phyloP scores from a whole-genome alignment of 1,140 invertebrate species.

The Ptiloglossa arizonensis region DNA sequence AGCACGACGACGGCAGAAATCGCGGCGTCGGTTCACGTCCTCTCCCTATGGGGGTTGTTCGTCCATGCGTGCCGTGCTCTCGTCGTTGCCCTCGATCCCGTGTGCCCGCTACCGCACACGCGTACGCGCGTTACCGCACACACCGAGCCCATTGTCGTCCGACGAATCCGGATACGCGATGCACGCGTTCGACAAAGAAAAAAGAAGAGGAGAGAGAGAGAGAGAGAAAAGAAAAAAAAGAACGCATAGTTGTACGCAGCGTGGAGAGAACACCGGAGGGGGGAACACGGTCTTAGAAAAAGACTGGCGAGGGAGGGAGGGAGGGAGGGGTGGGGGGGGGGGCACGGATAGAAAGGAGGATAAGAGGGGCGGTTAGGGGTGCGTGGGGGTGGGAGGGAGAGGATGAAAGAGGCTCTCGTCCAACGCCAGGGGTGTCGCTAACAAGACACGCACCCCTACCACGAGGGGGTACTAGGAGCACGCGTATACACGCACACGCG shows the following conservation, averaged over 20 bases:
- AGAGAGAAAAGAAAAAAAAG: too few relatives aligned
- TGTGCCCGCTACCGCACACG: neutral
- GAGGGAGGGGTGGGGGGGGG: neutral
- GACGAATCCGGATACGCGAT: constrained; percentile 56
- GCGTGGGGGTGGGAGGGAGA: constrained; percentile 1
- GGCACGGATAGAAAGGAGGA: constrained; percentile 34
- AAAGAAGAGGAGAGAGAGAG: too few relatives aligned
- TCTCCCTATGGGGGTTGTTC: constrained; percentile 51
- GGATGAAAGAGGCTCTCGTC: constrained; percentile 79
- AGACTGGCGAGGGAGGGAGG: neutral
- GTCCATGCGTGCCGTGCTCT: constrained; percentile 47
- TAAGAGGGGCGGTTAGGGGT: constrained; percentile 11
- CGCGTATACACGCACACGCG: constrained; percentile 28
- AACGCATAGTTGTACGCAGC: constrained; percentile 14
- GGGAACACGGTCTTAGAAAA: constrained; percentile 33
- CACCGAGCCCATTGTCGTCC: constrained; percentile 25
- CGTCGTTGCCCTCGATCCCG: constrained; percentile 35
- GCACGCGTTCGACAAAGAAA: constrained; percentile 37
- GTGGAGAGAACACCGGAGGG: constrained; percentile 7
- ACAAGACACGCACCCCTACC: constrained; percentile 77
- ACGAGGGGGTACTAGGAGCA: constrained; percentile 61
- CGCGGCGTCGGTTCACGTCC: constrained; percentile 16
- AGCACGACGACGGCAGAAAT: constrained; percentile 45
- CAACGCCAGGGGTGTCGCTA: constrained; percentile 81
- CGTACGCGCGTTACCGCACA: neutral